These are phyloP conservation scores for Rhegmatorhina hoffmannsi DNA, from an alignment of 2,113 vertebrate genomes.

Conservation along the genomic window DNA sequence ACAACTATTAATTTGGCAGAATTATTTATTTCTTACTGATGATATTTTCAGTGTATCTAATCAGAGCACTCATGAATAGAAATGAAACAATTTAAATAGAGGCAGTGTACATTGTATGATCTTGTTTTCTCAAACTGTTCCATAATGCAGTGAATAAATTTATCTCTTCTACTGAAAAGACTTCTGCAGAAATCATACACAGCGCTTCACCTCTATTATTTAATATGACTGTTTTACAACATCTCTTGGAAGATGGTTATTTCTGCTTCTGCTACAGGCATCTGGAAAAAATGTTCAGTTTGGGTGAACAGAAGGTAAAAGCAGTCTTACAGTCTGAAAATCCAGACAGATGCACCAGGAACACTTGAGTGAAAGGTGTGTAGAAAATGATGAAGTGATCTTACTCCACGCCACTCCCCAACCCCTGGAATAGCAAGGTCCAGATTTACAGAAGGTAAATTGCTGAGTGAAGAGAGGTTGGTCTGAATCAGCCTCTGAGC, in stretches of 20 bases:
- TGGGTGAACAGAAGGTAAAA: background rate
- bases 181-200: slow-evolving; percentile 61
- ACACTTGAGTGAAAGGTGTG: background rate
- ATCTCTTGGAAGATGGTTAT: slow-evolving; percentile 9
- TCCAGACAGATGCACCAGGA: background rate
- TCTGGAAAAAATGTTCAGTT: background rate
- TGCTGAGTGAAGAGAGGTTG: background rate
- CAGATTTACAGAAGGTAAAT: background rate
- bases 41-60: slow-evolving; percentile 80
- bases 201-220: slow-evolving; percentile 69
- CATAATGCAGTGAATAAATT: slow-evolving; percentile 80
- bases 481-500: background rate
- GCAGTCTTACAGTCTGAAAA: background rate
- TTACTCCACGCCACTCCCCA: background rate
- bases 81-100: slow-evolving; percentile 83
- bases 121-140: slow-evolving; percentile 81
- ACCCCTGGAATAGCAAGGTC: background rate
- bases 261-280: slow-evolving; percentile 12
- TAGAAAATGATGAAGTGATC: background rate
- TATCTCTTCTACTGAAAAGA: slow-evolving; percentile 73
- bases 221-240: slow-evolving; percentile 64
- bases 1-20: slow-evolving; percentile 81
- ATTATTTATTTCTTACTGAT: slow-evolving; percentile 82
- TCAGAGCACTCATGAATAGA: slow-evolving; percentile 83
- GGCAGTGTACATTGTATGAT: slow-evolving; percentile 76